Conservation (phyloP, 2,888 invertebrate species). For the Acleris laterana region DNA sequence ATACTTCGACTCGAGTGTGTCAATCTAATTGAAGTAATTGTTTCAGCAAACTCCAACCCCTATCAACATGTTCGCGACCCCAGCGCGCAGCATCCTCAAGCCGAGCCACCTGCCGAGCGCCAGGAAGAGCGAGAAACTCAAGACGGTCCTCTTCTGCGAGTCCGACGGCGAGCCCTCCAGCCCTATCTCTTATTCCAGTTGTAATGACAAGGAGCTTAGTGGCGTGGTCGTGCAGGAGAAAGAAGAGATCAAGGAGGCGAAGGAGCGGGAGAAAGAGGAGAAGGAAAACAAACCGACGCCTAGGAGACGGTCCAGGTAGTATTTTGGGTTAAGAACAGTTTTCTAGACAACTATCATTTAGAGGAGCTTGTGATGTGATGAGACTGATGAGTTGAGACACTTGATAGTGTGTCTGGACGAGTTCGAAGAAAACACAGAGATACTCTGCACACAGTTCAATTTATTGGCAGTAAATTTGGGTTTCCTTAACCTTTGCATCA, state of each 20-base stretch:
- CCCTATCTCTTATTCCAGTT: conserved; percentile 23
- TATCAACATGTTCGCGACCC: conserved; percentile 61
- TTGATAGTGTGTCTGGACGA: too few species aligned
- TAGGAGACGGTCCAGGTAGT: conserved; percentile 9
- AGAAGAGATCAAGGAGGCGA: neutral
- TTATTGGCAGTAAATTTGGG: too few species aligned
- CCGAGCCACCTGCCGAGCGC: conserved; percentile 44
- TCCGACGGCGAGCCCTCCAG: conserved; percentile 45
- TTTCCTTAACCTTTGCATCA: too few species aligned
- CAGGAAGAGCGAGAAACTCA: conserved; percentile 57
- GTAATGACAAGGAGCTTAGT: conserved; percentile 16
- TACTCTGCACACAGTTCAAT: too few species aligned
- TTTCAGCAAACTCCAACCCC: conserved; percentile 48
- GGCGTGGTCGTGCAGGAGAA: conserved; percentile 12
- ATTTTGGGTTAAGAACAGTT: neutral
- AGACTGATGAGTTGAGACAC: too few species aligned
- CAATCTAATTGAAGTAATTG: neutral
- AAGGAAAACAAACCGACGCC: conserved; percentile 25
- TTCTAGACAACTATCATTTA: too few species aligned
- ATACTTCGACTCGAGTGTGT: too few species aligned
- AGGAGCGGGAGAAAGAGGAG: conserved; percentile 4
- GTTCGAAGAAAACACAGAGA: too few species aligned
- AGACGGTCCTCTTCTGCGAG: conserved; percentile 65
- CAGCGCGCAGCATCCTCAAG: conserved; percentile 72
- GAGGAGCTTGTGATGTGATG: too few species aligned